A percentile compares a stretch with the other conserved stretches of the same genome.
phyloP scores from a whole-genome alignment of 2,888 invertebrate genomes.

The Frankliniella fusca region DNA sequence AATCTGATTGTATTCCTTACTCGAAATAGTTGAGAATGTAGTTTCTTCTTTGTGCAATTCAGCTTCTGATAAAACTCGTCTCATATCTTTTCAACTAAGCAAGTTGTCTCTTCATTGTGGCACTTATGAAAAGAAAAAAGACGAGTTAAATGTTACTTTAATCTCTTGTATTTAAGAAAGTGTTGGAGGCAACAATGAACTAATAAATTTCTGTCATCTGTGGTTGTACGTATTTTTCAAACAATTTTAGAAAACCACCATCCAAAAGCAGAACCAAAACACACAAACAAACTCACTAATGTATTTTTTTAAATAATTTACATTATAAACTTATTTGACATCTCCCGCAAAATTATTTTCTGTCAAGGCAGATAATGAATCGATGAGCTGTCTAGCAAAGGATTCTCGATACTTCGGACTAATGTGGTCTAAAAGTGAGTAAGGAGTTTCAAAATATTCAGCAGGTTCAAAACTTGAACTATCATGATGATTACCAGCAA shows the following conservation, averaged over 20 bases:
- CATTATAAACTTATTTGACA: too few species aligned
- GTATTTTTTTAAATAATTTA: too few species aligned
- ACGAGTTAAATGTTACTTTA: neutral
- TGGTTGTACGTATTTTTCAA: neutral
- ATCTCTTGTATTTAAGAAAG: neutral
- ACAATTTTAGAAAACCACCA: neutral
- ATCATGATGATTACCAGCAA: neutral
- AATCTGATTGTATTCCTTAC: neutral
- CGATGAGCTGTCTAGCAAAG: slow-evolving; percentile 23
- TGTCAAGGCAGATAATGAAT: neutral
- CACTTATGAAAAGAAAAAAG: neutral
- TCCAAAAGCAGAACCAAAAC: too few species aligned
- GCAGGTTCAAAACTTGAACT: neutral
- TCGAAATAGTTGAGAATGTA: neutral
- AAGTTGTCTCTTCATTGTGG: neutral
- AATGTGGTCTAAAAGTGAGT: slow-evolving; percentile 27
- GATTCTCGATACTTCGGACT: slow-evolving; percentile 22
- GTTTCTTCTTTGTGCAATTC: neutral
- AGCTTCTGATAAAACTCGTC: neutral
- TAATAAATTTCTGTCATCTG: neutral
- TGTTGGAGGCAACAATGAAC: neutral
- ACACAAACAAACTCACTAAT: too few species aligned
- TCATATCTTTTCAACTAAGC: neutral
- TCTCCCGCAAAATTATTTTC: neutral
- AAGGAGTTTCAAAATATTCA: slow-evolving; percentile 29